These are phyloP conservation scores for Poecile montanus DNA, from an alignment of 2,797 vertebrate species.

Conservation along the genomic window DNA sequence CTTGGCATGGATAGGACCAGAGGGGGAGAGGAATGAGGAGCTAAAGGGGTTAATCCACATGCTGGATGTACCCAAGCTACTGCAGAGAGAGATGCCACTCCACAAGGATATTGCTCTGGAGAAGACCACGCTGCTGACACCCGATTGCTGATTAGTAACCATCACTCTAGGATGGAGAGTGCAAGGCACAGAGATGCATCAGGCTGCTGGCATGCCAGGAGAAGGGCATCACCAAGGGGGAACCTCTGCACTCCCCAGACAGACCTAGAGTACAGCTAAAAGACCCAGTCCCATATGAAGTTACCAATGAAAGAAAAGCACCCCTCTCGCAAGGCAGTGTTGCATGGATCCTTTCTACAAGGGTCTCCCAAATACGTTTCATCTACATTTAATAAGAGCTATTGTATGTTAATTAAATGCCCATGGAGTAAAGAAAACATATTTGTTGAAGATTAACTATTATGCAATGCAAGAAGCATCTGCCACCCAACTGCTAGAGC, in stretches of 20 bases:
- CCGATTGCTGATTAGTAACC: neutral
- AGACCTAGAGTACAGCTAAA: neutral
- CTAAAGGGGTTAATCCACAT: neutral
- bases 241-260: neutral
- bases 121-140: neutral
- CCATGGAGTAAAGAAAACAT: constrained; percentile 64
- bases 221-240: neutral
- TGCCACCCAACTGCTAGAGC: constrained; percentile 72
- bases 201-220: neutral
- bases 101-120: neutral
- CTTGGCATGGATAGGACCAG: neutral
- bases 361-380: constrained; percentile 11
- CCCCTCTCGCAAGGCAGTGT: neutral
- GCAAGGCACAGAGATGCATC: neutral
- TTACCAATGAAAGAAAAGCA: neutral
- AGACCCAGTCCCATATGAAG: neutral
- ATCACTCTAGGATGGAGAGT: neutral
- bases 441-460: constrained; percentile 72
- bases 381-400: constrained; percentile 57
- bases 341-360: neutral
- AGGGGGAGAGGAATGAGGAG: neutral
- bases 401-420: constrained; percentile 71
- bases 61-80: neutral
- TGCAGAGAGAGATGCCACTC: neutral
- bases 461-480: constrained; percentile 68